phyloP scores from a whole-genome alignment of 2,113 vertebrate genomes.

The Struthidea cinerea region DNA sequence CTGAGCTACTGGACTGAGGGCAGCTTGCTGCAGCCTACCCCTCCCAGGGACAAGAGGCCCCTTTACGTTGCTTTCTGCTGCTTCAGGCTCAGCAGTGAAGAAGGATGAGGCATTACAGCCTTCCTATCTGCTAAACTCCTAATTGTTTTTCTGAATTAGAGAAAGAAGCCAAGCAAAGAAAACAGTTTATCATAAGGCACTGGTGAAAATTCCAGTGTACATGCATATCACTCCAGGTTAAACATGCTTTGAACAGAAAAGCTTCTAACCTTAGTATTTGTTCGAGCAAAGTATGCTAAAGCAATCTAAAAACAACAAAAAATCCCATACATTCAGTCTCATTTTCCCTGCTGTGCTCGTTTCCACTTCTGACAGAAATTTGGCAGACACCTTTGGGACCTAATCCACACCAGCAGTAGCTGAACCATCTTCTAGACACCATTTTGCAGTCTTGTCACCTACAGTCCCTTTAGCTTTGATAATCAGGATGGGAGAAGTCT shows the following conservation, averaged over 20 bases:
- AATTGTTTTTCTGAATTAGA: neutral
- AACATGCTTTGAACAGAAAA: neutral
- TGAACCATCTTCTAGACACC: neutral
- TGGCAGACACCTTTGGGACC: neutral
- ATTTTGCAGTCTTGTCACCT: neutral
- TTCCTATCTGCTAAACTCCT: neutral
- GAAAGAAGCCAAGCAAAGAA: neutral
- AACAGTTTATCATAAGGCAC: neutral
- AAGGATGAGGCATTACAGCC: neutral
- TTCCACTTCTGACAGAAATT: neutral
- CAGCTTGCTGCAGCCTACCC: neutral
- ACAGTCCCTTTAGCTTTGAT: neutral
- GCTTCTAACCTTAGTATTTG: neutral
- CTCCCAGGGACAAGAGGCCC: neutral
- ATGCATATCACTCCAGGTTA: neutral
- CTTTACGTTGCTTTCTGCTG: neutral
- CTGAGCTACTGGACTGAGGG: neutral
- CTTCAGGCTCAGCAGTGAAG: neutral
- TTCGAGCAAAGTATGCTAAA: neutral
- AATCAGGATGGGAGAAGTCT: neutral
- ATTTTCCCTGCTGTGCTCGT: neutral
- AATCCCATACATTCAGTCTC: neutral
- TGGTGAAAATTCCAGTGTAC: neutral
- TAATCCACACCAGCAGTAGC: neutral
- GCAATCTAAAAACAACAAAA: neutral